Conservation (phyloP, 2,797 vertebrate species). For the Perodicticus potto region DNA sequence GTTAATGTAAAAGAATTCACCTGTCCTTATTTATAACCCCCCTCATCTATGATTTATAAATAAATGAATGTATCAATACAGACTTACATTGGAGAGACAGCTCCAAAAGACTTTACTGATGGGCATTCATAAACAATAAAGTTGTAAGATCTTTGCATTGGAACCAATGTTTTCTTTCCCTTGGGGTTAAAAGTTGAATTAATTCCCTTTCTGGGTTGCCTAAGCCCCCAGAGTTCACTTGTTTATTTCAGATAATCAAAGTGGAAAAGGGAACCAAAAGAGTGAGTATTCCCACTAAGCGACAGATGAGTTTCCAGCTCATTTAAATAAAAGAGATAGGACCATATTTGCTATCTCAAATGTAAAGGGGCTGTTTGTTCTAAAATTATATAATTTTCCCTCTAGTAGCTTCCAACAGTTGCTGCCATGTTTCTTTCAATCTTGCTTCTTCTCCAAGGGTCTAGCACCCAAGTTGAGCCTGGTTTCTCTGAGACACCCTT, state of each 20-base stretch:
- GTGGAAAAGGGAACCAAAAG: not conserved
- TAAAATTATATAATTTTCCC: not conserved
- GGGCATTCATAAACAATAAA: not conserved
- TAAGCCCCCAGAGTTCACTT: not conserved
- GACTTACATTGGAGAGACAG: not conserved
- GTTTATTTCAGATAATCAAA: not conserved
- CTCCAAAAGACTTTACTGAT: not conserved
- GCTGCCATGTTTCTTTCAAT: not conserved
- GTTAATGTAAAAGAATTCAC: not conserved
- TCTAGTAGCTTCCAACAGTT: not conserved
- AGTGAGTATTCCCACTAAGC: not conserved
- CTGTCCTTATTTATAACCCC: not conserved
- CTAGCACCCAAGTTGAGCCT: too few relatives aligned
- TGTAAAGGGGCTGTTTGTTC: not conserved
- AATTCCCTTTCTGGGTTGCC: not conserved
- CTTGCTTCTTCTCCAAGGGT: not conserved
- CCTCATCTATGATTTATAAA: not conserved
- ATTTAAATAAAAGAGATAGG: not conserved
- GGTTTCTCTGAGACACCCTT: fast-evolving
- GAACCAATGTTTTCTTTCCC: not conserved
- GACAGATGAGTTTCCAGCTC: not conserved
- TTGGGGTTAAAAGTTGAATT: not conserved
- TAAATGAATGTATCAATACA: not conserved
- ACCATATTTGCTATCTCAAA: not conserved
- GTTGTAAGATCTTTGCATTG: not conserved